Evolutionary conservation across 2,113 vertebrate species (phyloP), one percentile per base, ranked within the genome.

Genomic region (Okapia johnstoni): DNA sequence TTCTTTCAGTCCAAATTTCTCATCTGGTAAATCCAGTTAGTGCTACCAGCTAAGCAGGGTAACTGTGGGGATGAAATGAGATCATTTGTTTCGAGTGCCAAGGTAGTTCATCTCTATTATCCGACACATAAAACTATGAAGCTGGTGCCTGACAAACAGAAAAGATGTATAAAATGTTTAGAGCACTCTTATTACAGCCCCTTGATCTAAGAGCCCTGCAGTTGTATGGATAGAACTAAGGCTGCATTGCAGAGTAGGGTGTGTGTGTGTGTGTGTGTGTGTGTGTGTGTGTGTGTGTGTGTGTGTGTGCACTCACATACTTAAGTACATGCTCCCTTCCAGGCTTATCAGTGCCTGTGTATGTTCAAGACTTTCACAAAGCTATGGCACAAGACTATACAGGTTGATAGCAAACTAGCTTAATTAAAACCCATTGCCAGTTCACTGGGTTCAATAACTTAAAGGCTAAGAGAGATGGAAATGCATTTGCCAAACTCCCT

Each of bases 231-330:
- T 43, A 54, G 4, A 73, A 16, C 16, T 16, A 76, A 30, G 28
- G 9, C 17, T 87, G 7, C 1, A 28, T 1, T 36, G 13, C 19
- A 66, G 36, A 81, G 46, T n/a, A 60, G 17, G 6, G 85, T 57
- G 54, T 84, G 84, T 50, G 17, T 36, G 28, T 88, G 52, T 73
- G 61, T 21, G 1, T 61, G 11, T 63, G 3, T 63, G 40, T 46
- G 25, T 8, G 6, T 10, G 0, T 43, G 33, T 5, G 0, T 15
- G 5, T 15, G 23, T 3, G 7, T 12, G 0, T 57, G 10, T 5
- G 1, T 1, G 7, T 19, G 61, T 3, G 17, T 19, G 10, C 2
- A 26, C 1, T 0, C 16, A 14, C 60, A 55, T 5, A 12, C 17
- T 6, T 25, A 7, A 57, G 13, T n/a, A 40, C 4, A 23, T 57